Evolutionary conservation across 2,113 vertebrate genomes (phyloP), one percentile per base, ranked within the genome.

Genomic region (Solea solea): DNA sequence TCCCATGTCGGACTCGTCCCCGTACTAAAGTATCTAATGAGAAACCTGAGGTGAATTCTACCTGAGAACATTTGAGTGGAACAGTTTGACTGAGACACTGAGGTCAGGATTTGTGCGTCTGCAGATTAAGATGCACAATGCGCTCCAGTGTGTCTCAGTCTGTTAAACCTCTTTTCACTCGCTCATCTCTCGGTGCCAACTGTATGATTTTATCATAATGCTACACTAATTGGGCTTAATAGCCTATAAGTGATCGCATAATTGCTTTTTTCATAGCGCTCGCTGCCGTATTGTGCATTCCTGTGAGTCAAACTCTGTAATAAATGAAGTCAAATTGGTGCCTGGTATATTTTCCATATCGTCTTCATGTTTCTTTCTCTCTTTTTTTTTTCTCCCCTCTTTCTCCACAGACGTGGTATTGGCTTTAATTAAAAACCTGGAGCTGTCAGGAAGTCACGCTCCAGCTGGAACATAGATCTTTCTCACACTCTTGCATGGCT

Each of bases 351-450:
- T 8, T 9, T 14, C 84, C 72, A 70, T 83, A 60, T 73, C 48
- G 66, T 72, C 58, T 78, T 59, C 52, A 25, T 2, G 11, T 13
- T 14, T 12, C 14, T 14, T 66, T 69, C 69, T 54, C 70, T 57
- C 3, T 69, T 44, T 66, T 14, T 65, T 53, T 8, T 48, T 49
- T 21, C 40, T 50, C 11, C 12, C 7, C 27, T 55, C 12, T 55
- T 11, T 41, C 7, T 58, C 14, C 55, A 45, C 34, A 45, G 54
- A 64, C 71, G 56, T 39, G 58, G 63, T 74, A 69, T 64, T 63
- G 86, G 76, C 68, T 91, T 92, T 93, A 92, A 93, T 93, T 91
- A 90, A 92, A 76, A 89, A 83, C 61, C 78, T 52, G 5, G 68
- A 83, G 85, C 86, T 87, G 90, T 90, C 87, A 89, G 89, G 89